Evolutionary conservation across 2,113 vertebrate genomes (phyloP).

Genomic region (Melospiza melodia): DNA sequence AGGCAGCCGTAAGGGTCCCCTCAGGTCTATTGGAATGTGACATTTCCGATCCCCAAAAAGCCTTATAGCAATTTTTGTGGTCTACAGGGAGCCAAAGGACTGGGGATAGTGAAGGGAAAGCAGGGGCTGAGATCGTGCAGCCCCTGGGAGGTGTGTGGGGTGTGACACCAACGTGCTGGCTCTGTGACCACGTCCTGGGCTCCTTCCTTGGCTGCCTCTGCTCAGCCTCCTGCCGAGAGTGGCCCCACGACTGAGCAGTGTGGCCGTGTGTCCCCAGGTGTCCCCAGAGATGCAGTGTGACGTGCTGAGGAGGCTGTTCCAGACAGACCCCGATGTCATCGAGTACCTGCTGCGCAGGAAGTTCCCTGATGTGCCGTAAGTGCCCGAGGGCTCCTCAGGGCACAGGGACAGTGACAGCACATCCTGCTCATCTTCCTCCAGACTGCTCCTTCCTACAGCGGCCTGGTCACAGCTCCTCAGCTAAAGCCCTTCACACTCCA

Average conservation of each 20-base stretch:
- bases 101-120: neutral
- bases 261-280: conserved; percentile 70
- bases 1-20: neutral
- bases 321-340: conserved; percentile 90
- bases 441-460: rapidly evolving
- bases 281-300: conserved; percentile 85
- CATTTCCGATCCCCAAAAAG: neutral
- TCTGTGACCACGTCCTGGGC: neutral
- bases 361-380: neutral
- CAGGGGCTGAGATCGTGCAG: neutral
- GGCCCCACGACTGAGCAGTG: rapidly evolving
- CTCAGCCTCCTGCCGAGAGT: neutral
- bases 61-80: neutral
- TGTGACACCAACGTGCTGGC: rapidly evolving
- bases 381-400: neutral
- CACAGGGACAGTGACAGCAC: neutral
- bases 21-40: neutral
- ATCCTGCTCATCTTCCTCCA: neutral
- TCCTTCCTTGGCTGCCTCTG: neutral
- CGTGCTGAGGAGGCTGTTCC: conserved; percentile 88
- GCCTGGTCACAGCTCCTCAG: neutral
- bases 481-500: neutral
- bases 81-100: neutral
- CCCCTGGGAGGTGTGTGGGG: neutral
- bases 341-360: conserved; percentile 90